A percentile compares a stretch with the other conserved stretches of the same genome.
Conservation (phyloP, 2,797 vertebrate species). For the Cuniculus paca region DNA sequence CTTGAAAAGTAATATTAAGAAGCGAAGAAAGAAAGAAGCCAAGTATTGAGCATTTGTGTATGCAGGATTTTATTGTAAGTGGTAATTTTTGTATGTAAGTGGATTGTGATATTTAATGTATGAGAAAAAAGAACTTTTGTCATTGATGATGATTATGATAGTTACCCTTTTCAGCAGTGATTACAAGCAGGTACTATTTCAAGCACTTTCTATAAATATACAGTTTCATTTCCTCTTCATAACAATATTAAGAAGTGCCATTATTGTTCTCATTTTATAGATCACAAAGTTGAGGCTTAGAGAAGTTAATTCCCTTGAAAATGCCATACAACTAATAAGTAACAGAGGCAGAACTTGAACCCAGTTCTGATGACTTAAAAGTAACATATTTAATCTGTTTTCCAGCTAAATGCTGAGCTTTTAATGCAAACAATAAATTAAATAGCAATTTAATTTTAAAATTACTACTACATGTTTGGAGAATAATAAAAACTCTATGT, state of each 20-base stretch:
- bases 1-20: conserved; percentile 11
- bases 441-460: conserved; percentile 35
- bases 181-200: background rate
- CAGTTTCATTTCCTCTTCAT: conserved; percentile 26
- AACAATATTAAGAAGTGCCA: background rate
- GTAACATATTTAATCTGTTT: conserved; percentile 23
- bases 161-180: background rate
- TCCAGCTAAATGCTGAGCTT: background rate
- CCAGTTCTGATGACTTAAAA: conserved; percentile 29
- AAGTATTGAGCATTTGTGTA: background rate
- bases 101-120: conserved; percentile 1
- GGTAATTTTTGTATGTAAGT: background rate
- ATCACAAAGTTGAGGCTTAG: background rate
- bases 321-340: background rate
- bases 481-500: background rate
- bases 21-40: background rate
- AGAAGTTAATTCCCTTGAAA: conserved; percentile 5
- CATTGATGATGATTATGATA: background rate
- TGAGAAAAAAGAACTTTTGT: conserved; percentile 9
- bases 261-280: conserved; percentile 27
- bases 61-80: background rate
- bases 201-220: background rate
- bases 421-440: conserved; percentile 21
- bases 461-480: background rate
- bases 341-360: background rate